A percentile compares a stretch with the other conserved stretches of the same genome.
Conservation (phyloP, 1,140 invertebrate genomes). For the Brachionus angularis region DNA sequence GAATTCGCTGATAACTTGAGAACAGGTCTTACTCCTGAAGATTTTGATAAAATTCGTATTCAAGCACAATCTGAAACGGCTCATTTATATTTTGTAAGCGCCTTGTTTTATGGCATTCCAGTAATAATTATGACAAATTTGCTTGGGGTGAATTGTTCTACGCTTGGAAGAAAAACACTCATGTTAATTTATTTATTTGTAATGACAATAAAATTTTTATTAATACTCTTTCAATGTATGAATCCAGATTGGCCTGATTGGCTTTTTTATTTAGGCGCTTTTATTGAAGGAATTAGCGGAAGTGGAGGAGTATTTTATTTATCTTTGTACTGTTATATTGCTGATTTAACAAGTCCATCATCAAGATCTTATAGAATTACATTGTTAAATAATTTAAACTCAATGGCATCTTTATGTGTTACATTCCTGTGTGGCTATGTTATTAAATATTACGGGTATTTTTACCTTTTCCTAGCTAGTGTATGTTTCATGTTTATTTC, state of each 20-base stretch:
- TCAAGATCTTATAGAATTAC: conserved; percentile 33
- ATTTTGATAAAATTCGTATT: conserved; percentile 14
- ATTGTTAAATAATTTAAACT: conserved; percentile 31
- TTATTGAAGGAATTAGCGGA: conserved; percentile 37
- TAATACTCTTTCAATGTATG: conserved; percentile 33
- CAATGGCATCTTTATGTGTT: conserved; percentile 13
- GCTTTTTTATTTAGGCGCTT: conserved; percentile 40
- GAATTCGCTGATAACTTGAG: no score
- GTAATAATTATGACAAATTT: conserved; percentile 34
- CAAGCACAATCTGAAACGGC: conserved; percentile 31
- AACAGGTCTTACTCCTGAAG: conserved; percentile 6
- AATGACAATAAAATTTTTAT: conserved; percentile 24
- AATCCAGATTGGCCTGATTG: conserved; percentile 30
- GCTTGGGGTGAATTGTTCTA: conserved; percentile 22
- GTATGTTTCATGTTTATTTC: conserved; percentile 5
- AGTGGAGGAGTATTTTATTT: conserved; percentile 35
- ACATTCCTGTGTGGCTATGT: conserved; percentile 38
- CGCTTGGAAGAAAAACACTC: conserved; percentile 18
- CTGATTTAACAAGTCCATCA: conserved; percentile 18
- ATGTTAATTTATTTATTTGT: conserved; percentile 42
- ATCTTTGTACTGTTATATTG: conserved; percentile 32
- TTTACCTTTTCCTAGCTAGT: conserved; percentile 26
- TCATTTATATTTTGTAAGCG: conserved; percentile 2
- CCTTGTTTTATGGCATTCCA: conserved; percentile 31
- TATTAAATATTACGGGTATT: conserved; percentile 34